Evolutionary conservation across 2,888 invertebrate species (phyloP), one percentile per base, ranked within the genome.

Genomic region (Agapetus fuscipes): DNA sequence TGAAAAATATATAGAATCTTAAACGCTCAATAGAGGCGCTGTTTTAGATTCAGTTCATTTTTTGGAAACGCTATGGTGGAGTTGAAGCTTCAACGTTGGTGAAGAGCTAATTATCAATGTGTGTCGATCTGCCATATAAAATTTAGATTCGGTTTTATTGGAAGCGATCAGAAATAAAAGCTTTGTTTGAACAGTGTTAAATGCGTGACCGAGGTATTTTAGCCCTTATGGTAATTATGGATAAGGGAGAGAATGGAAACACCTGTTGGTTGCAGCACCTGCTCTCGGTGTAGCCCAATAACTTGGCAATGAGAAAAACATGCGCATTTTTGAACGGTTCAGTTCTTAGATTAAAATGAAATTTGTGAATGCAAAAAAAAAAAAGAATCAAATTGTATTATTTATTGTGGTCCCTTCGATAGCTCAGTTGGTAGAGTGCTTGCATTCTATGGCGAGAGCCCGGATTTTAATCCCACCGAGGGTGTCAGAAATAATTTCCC

Each of bases 251-350:
- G 11, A 26, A 13, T 11, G 12, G 12, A 7, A 10, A 28, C 38
- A 43, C 36, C 35, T 41, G 35, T 45, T 40, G 41, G 20, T n/a
- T 10, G 14, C 6, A 12, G 30, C 45, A 45, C 45, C 45, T 45
- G 45, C 41, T 38, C 4, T 6, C 20, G 20, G 5, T 20, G 4
- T 9, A 9, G 20, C 20, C 20, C 9, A 9, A 20, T 20, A 9
- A 6, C 20, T 20, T 20, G 9, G n/a, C 9, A 20, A 20, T 20
- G 9, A 6, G 20, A 20, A 20, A 9, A 20, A 9, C 9, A 20
- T 4, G 20, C 4, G 5, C 4, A 9, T 20, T 9, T 20, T 20
- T 9, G 9, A 4, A 6, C 20, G 20, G 9, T 20, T 20, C 9
- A 20, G 4, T 20, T 20, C 20, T 20, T 6, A 20, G 9, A 20